phyloP scores from a whole-genome alignment of 2,888 invertebrate species.

The Heliconius cydno region DNA sequence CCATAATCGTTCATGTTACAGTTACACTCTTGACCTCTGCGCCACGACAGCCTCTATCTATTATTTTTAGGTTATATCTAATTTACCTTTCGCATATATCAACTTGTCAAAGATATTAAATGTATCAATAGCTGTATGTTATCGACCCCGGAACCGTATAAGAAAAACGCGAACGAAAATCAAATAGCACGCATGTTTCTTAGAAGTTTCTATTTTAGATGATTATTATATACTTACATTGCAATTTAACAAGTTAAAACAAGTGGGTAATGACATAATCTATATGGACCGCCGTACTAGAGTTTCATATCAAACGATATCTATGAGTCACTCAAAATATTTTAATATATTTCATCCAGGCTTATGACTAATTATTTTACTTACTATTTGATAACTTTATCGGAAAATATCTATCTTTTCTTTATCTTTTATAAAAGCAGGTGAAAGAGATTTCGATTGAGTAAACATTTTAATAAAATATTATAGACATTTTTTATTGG shows the following conservation, averaged over 20 bases:
- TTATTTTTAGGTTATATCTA: neutral
- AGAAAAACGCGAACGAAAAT: no score
- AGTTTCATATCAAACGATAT: slow-evolving; percentile 61
- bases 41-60: neutral
- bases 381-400: slow-evolving; percentile 8
- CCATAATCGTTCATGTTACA: no score
- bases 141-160: slow-evolving; percentile 40
- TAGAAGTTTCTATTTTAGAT: slow-evolving; percentile 54
- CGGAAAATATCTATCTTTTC: neutral
- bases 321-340: slow-evolving; percentile 69
- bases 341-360: slow-evolving; percentile 50
- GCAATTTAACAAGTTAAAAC: slow-evolving; percentile 53
- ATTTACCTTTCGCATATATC: neutral
- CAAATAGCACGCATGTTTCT: slow-evolving; percentile 44
- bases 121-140: slow-evolving; percentile 22
- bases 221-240: slow-evolving; percentile 57
- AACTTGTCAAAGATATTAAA: neutral
- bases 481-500: neutral
- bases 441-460: neutral
- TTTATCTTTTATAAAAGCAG: neutral
- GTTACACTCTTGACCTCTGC: no score
- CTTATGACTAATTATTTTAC: slow-evolving; percentile 17
- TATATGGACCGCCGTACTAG: slow-evolving; percentile 57
- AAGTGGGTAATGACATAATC: slow-evolving; percentile 73
- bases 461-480: neutral